These are phyloP conservation scores for Cinclus cinclus DNA, from an alignment of 2,113 vertebrate species.

Conservation along the genomic window DNA sequence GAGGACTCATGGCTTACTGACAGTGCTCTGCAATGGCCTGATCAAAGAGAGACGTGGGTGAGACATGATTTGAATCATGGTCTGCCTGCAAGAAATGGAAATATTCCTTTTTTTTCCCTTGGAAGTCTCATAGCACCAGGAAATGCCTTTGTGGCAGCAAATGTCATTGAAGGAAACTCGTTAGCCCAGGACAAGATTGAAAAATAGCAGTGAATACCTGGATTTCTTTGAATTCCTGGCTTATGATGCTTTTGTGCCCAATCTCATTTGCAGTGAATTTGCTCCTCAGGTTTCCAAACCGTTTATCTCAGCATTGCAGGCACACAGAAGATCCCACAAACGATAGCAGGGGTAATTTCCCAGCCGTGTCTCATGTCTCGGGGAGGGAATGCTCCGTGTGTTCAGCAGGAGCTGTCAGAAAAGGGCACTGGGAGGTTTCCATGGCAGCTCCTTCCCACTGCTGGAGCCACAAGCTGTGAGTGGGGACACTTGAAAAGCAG, in stretches of 20 bases:
- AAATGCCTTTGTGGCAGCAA: conserved; percentile 15
- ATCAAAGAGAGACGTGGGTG: not conserved
- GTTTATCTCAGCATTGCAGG: not conserved
- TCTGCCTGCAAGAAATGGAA: not conserved
- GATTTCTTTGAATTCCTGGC: conserved; percentile 3
- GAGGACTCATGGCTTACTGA: not conserved
- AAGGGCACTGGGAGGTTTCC: conserved; percentile 68
- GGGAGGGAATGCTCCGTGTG: not conserved
- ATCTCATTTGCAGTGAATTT: not conserved
- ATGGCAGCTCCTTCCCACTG: conserved; percentile 66
- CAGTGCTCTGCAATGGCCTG: not conserved
- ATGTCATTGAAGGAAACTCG: not conserved
- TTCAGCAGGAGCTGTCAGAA: conserved; percentile 1
- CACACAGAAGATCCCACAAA: not conserved
- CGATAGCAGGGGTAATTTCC: conserved; percentile 1
- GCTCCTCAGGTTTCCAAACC: not conserved
- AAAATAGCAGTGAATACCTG: not conserved
- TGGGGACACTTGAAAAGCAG: conserved; percentile 36
- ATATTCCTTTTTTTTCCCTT: not conserved
- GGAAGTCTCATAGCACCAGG: not conserved
- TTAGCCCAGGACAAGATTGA: not conserved
- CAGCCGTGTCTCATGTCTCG: not conserved
- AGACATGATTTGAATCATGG: not conserved
- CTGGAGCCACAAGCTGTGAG: conserved; percentile 26
- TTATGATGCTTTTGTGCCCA: not conserved